These are phyloP conservation scores for Nyctibius bracteatus DNA, from an alignment of 2,113 vertebrate species.

Conservation along the genomic window DNA sequence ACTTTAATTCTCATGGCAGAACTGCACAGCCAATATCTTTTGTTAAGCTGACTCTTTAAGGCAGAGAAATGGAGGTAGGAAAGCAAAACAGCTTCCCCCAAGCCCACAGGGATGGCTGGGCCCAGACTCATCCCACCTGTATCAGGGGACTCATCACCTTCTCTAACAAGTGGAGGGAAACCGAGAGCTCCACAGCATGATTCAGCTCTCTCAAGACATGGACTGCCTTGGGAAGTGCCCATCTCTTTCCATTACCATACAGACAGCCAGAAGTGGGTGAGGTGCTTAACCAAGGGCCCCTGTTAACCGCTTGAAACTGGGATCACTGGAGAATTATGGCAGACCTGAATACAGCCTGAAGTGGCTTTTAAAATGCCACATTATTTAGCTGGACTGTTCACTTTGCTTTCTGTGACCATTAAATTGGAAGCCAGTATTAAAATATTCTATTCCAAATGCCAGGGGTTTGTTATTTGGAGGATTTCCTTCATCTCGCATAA, in stretches of 20 bases:
- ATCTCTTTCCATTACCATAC: not conserved
- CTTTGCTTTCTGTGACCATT: not conserved
- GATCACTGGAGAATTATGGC: not conserved
- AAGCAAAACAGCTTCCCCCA: not conserved
- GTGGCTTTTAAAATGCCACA: not conserved
- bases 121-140: not conserved
- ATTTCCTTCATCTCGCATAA: not conserved
- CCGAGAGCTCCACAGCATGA: rapidly evolving
- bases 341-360: not conserved
- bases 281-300: not conserved
- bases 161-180: not conserved
- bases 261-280: not conserved
- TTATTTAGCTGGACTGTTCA: not conserved
- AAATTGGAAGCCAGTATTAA: not conserved
- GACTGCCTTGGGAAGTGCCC: not conserved
- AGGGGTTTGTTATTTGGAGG: not conserved
- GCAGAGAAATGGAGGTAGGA: not conserved
- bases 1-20: not conserved
- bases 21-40: not conserved
- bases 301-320: not conserved
- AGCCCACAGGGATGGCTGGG: not conserved
- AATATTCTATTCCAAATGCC: not conserved
- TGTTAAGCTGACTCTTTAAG: not conserved
- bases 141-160: not conserved
- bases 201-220: not conserved